Evolutionary conservation across 2,797 vertebrate genomes (phyloP).

Genomic region (Schizothorax lantsangensis): DNA sequence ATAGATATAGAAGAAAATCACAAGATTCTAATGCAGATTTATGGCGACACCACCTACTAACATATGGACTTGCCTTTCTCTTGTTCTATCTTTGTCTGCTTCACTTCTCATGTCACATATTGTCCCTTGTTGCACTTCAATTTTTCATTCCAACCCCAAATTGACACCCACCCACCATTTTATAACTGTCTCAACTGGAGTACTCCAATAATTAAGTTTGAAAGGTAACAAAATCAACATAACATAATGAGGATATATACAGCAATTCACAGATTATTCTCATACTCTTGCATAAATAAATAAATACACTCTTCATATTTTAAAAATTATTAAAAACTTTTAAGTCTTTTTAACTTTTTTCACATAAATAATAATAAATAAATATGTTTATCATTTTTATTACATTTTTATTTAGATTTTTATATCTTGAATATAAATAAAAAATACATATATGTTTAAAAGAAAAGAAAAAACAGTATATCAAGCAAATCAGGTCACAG

Average conservation of each 20-base stretch:
- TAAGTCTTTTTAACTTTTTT: background rate
- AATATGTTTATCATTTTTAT: background rate
- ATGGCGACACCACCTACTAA: conserved; percentile 43
- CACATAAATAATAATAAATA: background rate
- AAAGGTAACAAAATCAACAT: conserved; percentile 51
- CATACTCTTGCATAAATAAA: background rate
- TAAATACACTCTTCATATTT: background rate
- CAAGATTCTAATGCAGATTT: conserved; percentile 17
- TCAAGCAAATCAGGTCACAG: background rate
- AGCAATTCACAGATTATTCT: conserved; percentile 55
- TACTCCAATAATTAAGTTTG: conserved; percentile 46
- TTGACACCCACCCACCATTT: background rate
- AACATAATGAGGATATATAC: conserved; percentile 36
- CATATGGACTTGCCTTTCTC: conserved; percentile 33
- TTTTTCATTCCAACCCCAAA: conserved; percentile 26
- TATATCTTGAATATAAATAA: background rate
- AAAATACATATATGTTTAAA: too few species aligned
- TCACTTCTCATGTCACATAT: background rate
- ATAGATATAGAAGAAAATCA: conserved; percentile 16
- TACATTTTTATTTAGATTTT: background rate
- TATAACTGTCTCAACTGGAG: conserved; percentile 27
- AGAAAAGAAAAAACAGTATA: background rate
- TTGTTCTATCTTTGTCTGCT: background rate
- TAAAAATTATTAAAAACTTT: background rate
- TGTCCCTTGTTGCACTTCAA: background rate